These are phyloP conservation scores for Dolichopus griseipennis DNA, from an alignment of 2,888 invertebrate genomes.

Conservation along the genomic window DNA sequence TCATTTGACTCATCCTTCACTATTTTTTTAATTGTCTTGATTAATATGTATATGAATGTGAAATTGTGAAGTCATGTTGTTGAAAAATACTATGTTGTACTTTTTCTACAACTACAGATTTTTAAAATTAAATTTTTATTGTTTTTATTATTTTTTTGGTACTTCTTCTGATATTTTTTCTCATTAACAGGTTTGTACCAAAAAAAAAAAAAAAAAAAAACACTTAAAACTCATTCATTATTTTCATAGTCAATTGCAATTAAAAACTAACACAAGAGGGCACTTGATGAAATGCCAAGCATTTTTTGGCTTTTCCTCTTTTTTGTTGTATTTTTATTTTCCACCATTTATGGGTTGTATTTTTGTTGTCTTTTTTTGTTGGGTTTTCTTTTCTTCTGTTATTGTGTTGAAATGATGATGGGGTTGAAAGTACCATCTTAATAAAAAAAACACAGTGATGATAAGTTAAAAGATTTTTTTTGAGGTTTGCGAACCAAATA, in stretches of 20 bases:
- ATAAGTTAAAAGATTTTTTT: no score
- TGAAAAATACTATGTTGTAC: not conserved
- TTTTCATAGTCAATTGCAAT: conserved; percentile 17
- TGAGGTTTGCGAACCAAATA: no score
- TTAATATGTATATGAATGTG: not conserved
- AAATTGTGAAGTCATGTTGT: not conserved
- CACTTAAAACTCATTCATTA: conserved; percentile 7
- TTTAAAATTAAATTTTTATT: no score
- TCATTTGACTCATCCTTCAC: not conserved
- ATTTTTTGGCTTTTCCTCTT: not conserved
- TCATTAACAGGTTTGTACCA: conserved; percentile 2
- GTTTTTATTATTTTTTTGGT: not conserved
- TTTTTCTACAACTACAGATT: no score
- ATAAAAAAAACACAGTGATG: no score
- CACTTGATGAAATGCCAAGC: not conserved
- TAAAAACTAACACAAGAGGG: conserved; percentile 17
- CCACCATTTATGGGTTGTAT: no score
- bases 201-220: no score
- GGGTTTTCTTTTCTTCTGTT: no score
- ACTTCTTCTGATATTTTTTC: not conserved
- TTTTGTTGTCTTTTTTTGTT: no score
- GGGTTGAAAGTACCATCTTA: no score
- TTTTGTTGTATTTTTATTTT: not conserved
- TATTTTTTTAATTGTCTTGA: not conserved
- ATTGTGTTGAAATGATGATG: no score